These are phyloP conservation scores for Ceryle rudis DNA, from an alignment of 2,797 vertebrate genomes.

Conservation along the genomic window DNA sequence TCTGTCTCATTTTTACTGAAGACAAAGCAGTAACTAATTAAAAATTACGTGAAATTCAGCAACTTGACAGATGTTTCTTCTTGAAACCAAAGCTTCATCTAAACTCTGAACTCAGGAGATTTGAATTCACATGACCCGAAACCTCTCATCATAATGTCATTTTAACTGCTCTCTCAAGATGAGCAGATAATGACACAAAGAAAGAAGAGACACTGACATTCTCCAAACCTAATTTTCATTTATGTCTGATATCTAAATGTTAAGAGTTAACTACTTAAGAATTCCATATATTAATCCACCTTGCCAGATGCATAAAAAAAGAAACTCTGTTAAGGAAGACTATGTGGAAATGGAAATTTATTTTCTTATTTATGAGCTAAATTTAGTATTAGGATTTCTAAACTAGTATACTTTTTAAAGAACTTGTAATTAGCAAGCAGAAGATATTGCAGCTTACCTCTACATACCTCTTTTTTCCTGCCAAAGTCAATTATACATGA, in stretches of 20 bases:
- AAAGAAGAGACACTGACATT: neutral
- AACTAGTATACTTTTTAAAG: neutral
- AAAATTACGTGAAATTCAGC: neutral
- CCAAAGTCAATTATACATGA: slow-evolving; percentile 35
- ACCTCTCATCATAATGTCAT: neutral
- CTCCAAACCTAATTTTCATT: neutral
- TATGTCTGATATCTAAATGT: neutral
- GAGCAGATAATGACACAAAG: neutral
- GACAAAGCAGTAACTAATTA: neutral
- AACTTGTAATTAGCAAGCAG: neutral
- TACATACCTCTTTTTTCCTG: neutral
- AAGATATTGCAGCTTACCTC: slow-evolving; percentile 20
- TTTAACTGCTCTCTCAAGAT: neutral
- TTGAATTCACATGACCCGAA: neutral
- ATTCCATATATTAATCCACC: neutral
- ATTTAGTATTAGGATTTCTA: neutral
- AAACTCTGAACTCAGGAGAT: neutral
- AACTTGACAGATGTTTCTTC: neutral
- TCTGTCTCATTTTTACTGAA: neutral
- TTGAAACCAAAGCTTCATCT: neutral
- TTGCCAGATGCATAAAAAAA: neutral
- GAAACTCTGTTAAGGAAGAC: neutral
- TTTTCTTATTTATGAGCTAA: neutral
- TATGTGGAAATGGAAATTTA: neutral
- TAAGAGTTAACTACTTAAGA: slow-evolving; percentile 5